Base-by-base conservation (phyloP, 2,888 invertebrate species). In the Lithophane semibrunnea region DNA sequence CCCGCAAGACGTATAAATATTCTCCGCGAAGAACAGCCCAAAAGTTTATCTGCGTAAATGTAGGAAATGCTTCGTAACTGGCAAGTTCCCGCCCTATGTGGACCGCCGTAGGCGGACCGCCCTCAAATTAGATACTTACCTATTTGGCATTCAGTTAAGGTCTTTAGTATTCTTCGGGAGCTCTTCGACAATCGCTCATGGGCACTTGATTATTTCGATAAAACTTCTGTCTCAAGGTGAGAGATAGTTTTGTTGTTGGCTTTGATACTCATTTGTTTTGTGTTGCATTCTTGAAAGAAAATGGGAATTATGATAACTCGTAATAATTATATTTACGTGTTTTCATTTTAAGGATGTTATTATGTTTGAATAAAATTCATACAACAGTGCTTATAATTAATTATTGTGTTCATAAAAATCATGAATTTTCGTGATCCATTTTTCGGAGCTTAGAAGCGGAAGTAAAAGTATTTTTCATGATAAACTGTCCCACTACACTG, bases 31-130 rank as follows among this genome's bases (percentile, higher is more conserved):
- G 76, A 76, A 61, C 80, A 67, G 56, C 88, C 89, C 86, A 75
- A 87, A 92, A 92, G 88, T 90, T 92, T 86, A 85, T 79, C 80
- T 88, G 89, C 89, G 88, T 89, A 89, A 90, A 90, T 89, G 91
- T 89, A 85, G 87, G 89, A 87, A 88, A 89, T 89, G 87, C 83
- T 86, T 86, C 64, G 74, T 85, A 86, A 88, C 86, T 83, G 84
- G 82, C 85, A 85, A 85, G 86, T 75, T 63, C 74, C 85, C 86
- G 89, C 90, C 88, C 83, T 86, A 82, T 89, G 87, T 87, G 86
- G 88, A 88, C 86, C 86, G 79, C 83, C 86, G n/a, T n/a, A 82
- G 89, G 87, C 88, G 86, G 88, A 88, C 86, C 86, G 79, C 83
- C 86, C 85, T 85, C 79, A 84, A 87, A 89, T 84, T 86, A 77